Percentiles rank a stretch among this genome's conserved stretches.
Conservation (phyloP, 2,797 vertebrate species). For the Buceros bicornis region DNA sequence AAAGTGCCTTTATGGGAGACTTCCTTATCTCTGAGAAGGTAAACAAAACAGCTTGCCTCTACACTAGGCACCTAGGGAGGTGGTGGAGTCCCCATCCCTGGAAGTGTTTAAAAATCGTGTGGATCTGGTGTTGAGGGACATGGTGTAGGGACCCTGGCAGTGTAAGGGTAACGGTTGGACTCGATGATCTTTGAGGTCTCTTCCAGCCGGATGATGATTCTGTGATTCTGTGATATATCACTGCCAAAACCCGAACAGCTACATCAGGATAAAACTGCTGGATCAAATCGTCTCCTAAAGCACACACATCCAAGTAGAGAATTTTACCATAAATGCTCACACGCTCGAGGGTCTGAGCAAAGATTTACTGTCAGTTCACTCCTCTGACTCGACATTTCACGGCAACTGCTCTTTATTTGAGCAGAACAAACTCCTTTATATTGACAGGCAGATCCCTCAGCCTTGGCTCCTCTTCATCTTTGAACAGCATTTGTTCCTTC, state of each 20-base stretch:
- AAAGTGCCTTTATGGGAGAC: background rate
- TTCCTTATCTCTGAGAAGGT: background rate
- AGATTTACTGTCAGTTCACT: background rate
- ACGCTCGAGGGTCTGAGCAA: background rate
- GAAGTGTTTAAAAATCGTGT: no score
- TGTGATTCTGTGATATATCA: no score
- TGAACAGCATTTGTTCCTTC: background rate
- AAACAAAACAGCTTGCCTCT: background rate
- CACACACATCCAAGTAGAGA: background rate
- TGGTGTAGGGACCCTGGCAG: no score
- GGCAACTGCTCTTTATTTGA: background rate
- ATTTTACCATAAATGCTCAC: background rate
- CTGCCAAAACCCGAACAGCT: background rate
- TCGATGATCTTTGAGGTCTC: no score
- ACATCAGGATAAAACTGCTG: background rate
- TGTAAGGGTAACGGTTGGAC: no score
- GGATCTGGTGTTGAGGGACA: no score
- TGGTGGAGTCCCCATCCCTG: no score
- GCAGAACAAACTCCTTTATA: background rate
- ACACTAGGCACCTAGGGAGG: no score
- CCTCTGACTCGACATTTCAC: background rate
- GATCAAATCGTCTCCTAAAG: background rate
- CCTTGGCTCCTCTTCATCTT: background rate
- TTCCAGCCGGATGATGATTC: no score
- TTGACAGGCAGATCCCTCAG: background rate